Percentiles rank a stretch among this genome's conserved stretches.
Evolutionary conservation across 2,888 invertebrate species (phyloP).

Genomic region (Pristionchus exspectatus): DNA sequence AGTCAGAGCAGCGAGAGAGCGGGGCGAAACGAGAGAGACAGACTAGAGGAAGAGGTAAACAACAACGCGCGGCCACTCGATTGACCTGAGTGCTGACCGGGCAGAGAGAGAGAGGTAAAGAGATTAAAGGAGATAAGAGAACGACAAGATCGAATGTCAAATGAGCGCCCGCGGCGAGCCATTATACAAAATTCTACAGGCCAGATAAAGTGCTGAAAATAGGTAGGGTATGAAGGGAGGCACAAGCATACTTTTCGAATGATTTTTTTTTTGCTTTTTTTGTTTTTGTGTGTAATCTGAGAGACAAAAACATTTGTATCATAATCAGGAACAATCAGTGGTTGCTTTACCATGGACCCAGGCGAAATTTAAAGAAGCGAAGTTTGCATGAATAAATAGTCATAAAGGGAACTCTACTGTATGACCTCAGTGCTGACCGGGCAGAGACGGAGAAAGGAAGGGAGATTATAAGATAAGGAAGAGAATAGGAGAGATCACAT

Average conservation of each 20-base stretch:
- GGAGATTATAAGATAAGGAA: not conserved
- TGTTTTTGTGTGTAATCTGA: too few species aligned
- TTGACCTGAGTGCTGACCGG: conserved; percentile 29
- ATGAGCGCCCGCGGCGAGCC: not conserved
- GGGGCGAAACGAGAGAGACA: not conserved
- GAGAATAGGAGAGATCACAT: too few species aligned
- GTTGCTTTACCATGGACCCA: too few species aligned
- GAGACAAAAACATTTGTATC: too few species aligned
- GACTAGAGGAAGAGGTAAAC: not conserved
- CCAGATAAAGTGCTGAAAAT: not conserved
- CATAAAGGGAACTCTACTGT: not conserved
- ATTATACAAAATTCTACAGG: not conserved
- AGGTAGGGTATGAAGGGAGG: too few species aligned
- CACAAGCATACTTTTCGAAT: too few species aligned
- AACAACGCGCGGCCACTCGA: not conserved
- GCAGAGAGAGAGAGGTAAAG: conserved; percentile 32
- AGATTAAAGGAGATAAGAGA: conserved; percentile 30
- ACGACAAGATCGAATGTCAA: not conserved
- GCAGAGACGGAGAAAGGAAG: not conserved
- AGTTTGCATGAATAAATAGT: not conserved
- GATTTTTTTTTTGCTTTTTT: too few species aligned
- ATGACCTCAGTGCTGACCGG: not conserved
- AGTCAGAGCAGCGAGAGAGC: not conserved
- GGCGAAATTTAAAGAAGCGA: not conserved
- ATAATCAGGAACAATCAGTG: too few species aligned